Evolutionary conservation across 2,888 invertebrate genomes (phyloP), one percentile per base, ranked within the genome.

Genomic region (Agrochola lota): DNA sequence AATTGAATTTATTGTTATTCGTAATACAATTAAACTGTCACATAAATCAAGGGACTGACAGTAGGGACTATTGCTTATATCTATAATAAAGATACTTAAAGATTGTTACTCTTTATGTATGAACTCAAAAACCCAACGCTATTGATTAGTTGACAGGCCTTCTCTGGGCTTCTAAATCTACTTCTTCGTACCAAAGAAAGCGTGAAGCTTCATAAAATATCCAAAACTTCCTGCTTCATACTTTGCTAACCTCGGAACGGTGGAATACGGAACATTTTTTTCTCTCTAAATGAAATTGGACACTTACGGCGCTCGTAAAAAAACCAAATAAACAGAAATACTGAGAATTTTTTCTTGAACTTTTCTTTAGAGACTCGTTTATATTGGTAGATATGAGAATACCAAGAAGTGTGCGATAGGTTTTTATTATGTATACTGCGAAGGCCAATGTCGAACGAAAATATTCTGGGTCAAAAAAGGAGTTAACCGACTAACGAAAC

Each of bases 201-300:
- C 43, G 40, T 64, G 57, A 75, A 78, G 11, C 30, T 68, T 60
- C 55, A 78, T 81, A 85, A 84, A 73, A 71, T 73, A 85, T 55
- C 63, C 43, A 12, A 49, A 71, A 68, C 63, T 70, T 76, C 66
- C 75, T 70, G n/a, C n/a, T 81, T 64, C 70, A 69, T 74, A 80
- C 64, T 66, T 74, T 62, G 63, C 62, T n/a, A 70, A 85, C 74
- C 67, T 71, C 64, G 20, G 40, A 85, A 75, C 59, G n/a, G 70
- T 73, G 26, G 64, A 76, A 71, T 55, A 71, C 30, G 77, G 8
- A 82, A 74, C n/a, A 72, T 77, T 80, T 79, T 85, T 85, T 80
- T 71, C 63, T 76, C 63, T 78, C 67, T 72, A 74, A 87, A 85
- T 80, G 80, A 87, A 87, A 87, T 87, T 84, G 82, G 73, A 86